Evolutionary conservation across 2,888 invertebrate species (phyloP).

Genomic region (Sinodicranocentrus sp.): DNA sequence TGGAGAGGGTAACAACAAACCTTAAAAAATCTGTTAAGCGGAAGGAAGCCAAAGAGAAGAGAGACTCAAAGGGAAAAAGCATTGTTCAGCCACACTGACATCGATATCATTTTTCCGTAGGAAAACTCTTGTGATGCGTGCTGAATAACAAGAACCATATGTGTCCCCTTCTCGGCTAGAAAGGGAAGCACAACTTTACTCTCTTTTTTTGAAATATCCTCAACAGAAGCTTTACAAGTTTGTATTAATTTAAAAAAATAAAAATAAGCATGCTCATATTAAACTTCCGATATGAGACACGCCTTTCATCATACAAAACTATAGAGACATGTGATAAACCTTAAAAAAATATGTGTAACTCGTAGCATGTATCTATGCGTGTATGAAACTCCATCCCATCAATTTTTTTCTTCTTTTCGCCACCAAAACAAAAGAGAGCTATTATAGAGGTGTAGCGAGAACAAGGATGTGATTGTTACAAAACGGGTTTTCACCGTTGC

Average conservation of each 20-base stretch:
- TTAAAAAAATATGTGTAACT: no score
- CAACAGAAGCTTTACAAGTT: no score
- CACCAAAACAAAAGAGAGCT: no score
- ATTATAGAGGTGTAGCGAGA: no score
- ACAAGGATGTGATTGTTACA: neutral
- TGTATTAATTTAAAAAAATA: slow-evolving; percentile 23
- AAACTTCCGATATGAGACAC: slow-evolving; percentile 23
- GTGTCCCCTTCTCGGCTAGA: neutral
- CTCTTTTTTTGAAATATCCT: neutral
- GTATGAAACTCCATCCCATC: no score
- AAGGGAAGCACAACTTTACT: slow-evolving; percentile 9
- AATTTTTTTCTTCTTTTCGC: no score
- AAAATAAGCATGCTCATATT: no score
- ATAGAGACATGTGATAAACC: no score
- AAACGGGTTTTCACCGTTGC: neutral
- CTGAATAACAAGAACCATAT: neutral
- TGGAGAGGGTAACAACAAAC: no score
- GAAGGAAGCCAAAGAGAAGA: neutral
- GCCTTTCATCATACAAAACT: no score
- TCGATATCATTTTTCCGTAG: no score
- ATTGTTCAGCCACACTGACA: slow-evolving; percentile 20
- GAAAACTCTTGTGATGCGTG: neutral
- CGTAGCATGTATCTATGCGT: neutral
- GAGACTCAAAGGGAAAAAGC: neutral
- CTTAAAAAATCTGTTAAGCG: no score